Conservation (phyloP, 2,797 vertebrate species). For the Pristis pectinata region DNA sequence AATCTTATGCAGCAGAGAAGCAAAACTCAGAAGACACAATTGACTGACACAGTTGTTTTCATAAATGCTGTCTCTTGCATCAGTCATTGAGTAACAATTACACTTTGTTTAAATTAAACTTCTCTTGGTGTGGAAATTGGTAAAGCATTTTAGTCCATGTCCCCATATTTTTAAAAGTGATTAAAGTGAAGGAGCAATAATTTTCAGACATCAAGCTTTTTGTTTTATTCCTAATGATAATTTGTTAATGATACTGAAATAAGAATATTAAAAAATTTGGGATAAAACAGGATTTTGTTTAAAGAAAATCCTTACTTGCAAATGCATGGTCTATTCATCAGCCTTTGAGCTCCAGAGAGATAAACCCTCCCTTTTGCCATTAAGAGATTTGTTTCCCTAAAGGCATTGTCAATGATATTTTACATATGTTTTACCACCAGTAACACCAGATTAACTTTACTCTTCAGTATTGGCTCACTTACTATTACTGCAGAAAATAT, state of each 20-base stretch:
- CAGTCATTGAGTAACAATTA: not conserved
- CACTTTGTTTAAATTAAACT: not conserved
- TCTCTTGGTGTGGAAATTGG: not conserved
- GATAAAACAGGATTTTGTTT: not conserved
- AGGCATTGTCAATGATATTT: not conserved
- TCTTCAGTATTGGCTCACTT: not conserved
- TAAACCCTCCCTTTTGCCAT: not conserved
- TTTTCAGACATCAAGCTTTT: not conserved
- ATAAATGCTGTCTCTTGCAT: not conserved
- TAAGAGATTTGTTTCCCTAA: not conserved
- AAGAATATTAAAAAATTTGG: too few relatives aligned
- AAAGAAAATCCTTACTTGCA: not conserved
- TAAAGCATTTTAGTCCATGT: not conserved
- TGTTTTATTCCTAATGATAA: not conserved
- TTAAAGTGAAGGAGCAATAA: not conserved
- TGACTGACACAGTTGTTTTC: not conserved
- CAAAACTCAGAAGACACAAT: not conserved
- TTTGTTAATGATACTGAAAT: not conserved
- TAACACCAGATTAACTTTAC: not conserved
- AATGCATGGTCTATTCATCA: not conserved
- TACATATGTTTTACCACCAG: not conserved
- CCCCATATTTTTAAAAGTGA: not conserved
- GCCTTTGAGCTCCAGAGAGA: not conserved
- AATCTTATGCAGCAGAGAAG: not conserved
- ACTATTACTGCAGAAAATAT: conserved; percentile 3